Percentiles rank a stretch among this genome's conserved stretches.
These are phyloP conservation scores for Probaryconus sp. DNA, from an alignment of 1,140 invertebrate genomes.

Conservation along the genomic window DNA sequence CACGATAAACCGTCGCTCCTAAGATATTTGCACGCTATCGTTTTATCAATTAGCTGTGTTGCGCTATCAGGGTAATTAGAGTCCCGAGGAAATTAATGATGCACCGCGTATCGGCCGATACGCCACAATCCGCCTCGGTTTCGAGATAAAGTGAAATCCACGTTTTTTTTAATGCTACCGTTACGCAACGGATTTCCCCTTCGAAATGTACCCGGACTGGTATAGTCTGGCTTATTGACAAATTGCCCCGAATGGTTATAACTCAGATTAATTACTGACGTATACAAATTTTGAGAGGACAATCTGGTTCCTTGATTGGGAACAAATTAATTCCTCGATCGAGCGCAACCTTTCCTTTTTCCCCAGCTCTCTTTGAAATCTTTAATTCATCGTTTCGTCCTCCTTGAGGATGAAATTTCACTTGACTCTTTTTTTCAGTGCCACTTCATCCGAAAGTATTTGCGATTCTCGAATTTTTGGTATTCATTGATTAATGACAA, in stretches of 20 bases:
- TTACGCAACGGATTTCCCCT: no score
- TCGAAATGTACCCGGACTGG: no score
- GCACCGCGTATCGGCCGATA: neutral
- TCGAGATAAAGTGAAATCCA: no score
- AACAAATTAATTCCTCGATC: neutral
- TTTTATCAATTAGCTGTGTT: constrained; percentile 21
- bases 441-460: no score
- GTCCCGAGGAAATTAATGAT: constrained; percentile 17
- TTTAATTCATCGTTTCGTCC: no score
- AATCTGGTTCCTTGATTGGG: constrained; percentile 1
- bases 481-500: no score
- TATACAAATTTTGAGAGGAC: constrained; percentile 9
- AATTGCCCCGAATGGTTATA: constrained; percentile 1
- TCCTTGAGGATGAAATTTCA: no score
- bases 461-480: no score
- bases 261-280: constrained; percentile 11
- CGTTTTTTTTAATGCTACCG: neutral
- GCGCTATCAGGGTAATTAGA: constrained; percentile 22
- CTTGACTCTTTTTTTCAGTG: no score
- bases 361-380: no score
- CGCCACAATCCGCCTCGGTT: no score
- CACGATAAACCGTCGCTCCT: constrained; percentile 5
- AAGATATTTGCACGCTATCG: constrained; percentile 27
- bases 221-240: no score
- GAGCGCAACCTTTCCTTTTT: neutral